Evolutionary conservation across 2,797 vertebrate species (phyloP).

Genomic region (Luscinia megarhynchos): DNA sequence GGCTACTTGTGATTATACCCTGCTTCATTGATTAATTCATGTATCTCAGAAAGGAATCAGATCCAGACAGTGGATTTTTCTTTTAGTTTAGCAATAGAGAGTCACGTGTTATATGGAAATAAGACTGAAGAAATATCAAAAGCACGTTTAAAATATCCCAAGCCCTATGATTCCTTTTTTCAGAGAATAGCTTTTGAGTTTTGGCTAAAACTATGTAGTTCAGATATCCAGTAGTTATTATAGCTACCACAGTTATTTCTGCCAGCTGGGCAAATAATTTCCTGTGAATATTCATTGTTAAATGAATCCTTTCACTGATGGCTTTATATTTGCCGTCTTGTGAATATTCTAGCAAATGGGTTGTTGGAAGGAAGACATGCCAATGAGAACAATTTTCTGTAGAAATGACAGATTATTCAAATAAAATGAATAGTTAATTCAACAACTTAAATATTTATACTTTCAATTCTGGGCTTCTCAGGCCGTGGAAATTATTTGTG

Average conservation of each 20-base stretch:
- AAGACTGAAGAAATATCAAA: neutral
- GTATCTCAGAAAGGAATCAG: neutral
- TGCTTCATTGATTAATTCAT: neutral
- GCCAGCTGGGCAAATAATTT: conserved; percentile 20
- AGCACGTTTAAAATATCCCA: neutral
- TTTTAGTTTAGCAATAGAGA: neutral
- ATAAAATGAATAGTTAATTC: conserved; percentile 55
- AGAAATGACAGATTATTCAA: conserved; percentile 39
- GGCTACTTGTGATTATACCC: neutral
- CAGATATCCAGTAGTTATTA: neutral
- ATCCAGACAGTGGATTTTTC: neutral
- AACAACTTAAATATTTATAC: conserved; percentile 54
- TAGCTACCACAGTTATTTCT: neutral
- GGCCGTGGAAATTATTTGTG: neutral
- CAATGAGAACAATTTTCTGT: conserved; percentile 41
- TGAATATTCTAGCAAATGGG: neutral
- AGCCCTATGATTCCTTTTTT: neutral
- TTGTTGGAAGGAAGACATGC: conserved; percentile 19
- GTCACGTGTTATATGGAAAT: neutral
- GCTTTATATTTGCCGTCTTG: neutral
- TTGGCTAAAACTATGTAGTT: neutral
- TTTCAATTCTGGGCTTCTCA: neutral
- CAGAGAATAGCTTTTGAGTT: neutral
- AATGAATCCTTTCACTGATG: neutral
- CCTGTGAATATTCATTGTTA: neutral